Percentiles rank a stretch among this genome's conserved stretches.
Conservation (phyloP, 1,140 invertebrate species). For the Lasioglossum baleicum region DNA sequence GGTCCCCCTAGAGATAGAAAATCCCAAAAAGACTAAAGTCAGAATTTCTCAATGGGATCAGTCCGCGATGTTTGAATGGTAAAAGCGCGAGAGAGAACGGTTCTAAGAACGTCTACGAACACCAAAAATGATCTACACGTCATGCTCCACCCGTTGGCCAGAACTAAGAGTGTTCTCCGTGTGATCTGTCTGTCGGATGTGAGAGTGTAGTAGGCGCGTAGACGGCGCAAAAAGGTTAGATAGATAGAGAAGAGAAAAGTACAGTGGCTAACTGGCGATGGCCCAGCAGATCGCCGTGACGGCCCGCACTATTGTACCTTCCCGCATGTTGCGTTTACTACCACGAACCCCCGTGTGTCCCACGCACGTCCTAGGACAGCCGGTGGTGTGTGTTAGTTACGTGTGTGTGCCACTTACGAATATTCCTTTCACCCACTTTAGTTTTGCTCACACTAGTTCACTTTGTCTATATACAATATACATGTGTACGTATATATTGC, state of each 20-base stretch:
- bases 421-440: slow-evolving; percentile 36
- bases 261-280: slow-evolving; percentile 66
- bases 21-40: too few species aligned
- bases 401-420: slow-evolving; percentile 51
- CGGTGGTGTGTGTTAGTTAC: slow-evolving; percentile 37
- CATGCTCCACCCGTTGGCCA: too few species aligned
- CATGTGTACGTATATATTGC: too few species aligned
- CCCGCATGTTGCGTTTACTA: slow-evolving; percentile 66
- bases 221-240: slow-evolving; percentile 38
- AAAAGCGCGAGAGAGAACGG: too few species aligned
- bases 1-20: too few species aligned
- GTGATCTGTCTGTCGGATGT: neutral
- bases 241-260: slow-evolving; percentile 61
- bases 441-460: slow-evolving; percentile 11
- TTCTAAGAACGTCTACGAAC: too few species aligned
- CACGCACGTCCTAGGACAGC: slow-evolving; percentile 56
- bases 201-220: neutral
- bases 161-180: too few species aligned
- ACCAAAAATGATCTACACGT: too few species aligned
- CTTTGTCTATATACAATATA: too few species aligned
- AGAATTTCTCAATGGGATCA: too few species aligned
- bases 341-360: slow-evolving; percentile 57
- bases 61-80: too few species aligned
- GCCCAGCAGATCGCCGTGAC: slow-evolving; percentile 62
- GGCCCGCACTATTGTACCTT: slow-evolving; percentile 65